Conservation (phyloP, 2,797 vertebrate species). For the Sternarchorhynchus goeldii region DNA sequence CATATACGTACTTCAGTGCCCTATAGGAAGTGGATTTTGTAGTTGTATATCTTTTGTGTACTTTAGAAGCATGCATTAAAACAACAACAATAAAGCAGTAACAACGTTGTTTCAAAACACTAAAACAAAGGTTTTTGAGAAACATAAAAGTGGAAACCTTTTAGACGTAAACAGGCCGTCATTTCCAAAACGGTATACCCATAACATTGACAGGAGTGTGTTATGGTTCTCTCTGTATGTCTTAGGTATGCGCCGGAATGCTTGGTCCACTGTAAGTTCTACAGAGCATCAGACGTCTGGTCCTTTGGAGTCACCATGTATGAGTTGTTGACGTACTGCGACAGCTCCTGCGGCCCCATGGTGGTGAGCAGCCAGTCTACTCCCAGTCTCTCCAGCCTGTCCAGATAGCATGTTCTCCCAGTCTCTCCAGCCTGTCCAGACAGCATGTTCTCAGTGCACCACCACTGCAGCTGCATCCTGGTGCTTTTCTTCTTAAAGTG, state of each 20-base stretch:
- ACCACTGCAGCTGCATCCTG: background rate
- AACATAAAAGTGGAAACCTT: too few species aligned
- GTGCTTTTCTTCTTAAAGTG: background rate
- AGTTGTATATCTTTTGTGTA: too few species aligned
- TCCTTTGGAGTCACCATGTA: constrained; percentile 96
- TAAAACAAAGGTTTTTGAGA: too few species aligned
- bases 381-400: background rate
- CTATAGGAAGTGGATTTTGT: too few species aligned
- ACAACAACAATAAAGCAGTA: too few species aligned
- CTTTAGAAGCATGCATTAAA: too few species aligned
- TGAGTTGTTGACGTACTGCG: constrained; percentile 94
- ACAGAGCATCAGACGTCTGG: constrained; percentile 95
- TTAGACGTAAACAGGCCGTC: too few species aligned
- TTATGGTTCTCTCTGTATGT: background rate
- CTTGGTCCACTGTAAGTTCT: constrained; percentile 90
- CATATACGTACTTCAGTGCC: too few species aligned
- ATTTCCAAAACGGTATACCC: too few species aligned
- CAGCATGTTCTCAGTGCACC: background rate
- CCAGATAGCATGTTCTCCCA: background rate
- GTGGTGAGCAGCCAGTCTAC: constrained; percentile 71
- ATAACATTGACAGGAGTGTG: background rate
- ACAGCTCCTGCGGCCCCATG: constrained; percentile 86
- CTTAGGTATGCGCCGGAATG: constrained; percentile 96
- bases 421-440: background rate
- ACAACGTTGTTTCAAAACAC: too few species aligned